Percentiles rank a stretch among this genome's conserved stretches.
Conservation (phyloP, 2,113 vertebrate genomes). For the Sminthopsis crassicaudata region DNA sequence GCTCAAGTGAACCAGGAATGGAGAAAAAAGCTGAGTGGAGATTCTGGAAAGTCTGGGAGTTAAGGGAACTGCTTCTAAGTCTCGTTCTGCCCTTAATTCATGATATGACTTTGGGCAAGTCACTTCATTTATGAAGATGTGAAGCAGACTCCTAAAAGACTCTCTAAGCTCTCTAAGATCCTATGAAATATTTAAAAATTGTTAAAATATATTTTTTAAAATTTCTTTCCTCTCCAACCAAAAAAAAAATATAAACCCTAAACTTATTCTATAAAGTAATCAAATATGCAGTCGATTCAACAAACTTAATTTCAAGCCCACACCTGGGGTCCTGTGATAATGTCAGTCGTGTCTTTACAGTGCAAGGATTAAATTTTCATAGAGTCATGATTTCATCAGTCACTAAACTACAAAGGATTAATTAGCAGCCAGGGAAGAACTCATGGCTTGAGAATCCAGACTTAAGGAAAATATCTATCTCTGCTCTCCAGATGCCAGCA, state of each 20-base stretch:
- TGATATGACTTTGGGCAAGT: background rate
- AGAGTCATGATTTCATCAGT: conserved; percentile 84
- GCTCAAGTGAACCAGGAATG: background rate
- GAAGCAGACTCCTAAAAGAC: background rate
- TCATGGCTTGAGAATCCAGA: conserved; percentile 76
- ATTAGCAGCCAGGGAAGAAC: conserved; percentile 89
- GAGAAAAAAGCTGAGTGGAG: background rate
- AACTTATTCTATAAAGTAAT: conserved; percentile 82
- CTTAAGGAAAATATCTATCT: conserved; percentile 84
- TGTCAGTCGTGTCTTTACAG: conserved; percentile 72
- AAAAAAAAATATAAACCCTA: background rate
- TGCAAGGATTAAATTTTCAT: conserved; percentile 85
- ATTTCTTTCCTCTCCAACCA: background rate
- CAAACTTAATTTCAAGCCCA: conserved; percentile 84
- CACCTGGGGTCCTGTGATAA: conserved; percentile 91
- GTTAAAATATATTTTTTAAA: background rate
- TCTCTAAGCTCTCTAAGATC: background rate
- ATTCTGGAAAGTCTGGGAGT: background rate
- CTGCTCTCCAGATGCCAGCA: conserved; percentile 82
- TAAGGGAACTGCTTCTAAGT: background rate
- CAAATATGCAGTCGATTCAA: conserved; percentile 90
- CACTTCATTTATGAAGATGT: background rate
- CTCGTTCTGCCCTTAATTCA: background rate
- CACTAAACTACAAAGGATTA: conserved; percentile 92
- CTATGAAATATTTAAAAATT: background rate